Evolutionary conservation across 2,797 vertebrate genomes (phyloP).

Genomic region (Brachymystax lenok): DNA sequence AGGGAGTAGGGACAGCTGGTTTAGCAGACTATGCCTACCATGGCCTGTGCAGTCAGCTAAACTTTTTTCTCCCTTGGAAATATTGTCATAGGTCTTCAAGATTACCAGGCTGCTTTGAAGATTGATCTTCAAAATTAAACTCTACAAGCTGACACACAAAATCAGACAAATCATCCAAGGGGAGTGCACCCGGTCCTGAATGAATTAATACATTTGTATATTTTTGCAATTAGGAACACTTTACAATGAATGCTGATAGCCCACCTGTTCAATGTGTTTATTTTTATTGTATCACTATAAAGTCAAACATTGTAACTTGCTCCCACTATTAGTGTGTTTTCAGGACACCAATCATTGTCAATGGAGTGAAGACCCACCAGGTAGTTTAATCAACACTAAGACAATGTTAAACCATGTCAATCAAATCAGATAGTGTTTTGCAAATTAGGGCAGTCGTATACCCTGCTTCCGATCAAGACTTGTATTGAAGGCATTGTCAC

Average conservation of each 20-base stretch:
- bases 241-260: background rate
- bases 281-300: background rate
- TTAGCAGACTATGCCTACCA: background rate
- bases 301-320: background rate
- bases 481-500: slow-evolving; percentile 77
- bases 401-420: background rate
- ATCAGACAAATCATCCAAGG: slow-evolving; percentile 85
- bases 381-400: background rate
- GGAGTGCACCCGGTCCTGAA: slow-evolving; percentile 46
- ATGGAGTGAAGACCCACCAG: background rate
- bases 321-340: background rate
- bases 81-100: slow-evolving; percentile 83
- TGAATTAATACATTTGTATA: background rate
- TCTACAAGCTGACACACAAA: slow-evolving; percentile 82
- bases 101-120: slow-evolving; percentile 89
- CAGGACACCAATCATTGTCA: background rate
- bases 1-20: background rate
- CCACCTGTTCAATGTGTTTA: background rate
- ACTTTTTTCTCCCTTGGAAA: background rate
- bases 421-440: slow-evolving; percentile 67
- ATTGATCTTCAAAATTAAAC: slow-evolving; percentile 79
- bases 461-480: slow-evolving; percentile 71
- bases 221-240: background rate
- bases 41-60: background rate
- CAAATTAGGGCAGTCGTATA: slow-evolving; percentile 69